phyloP scores from a whole-genome alignment of 2,888 invertebrate species.

The Yponomeuta evonymella region DNA sequence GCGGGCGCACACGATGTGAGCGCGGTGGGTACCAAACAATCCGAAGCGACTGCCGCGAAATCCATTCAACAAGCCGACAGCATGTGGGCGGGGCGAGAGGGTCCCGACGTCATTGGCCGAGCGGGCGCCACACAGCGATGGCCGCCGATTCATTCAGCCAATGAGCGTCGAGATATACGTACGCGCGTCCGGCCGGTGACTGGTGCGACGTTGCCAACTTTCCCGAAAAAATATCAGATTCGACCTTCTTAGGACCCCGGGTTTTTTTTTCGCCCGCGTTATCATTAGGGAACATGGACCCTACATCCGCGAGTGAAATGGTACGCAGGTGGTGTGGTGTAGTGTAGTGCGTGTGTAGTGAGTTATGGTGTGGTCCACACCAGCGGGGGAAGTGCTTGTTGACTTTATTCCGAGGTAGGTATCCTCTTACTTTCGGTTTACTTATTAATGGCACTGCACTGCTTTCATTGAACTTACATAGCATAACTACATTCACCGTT shows the following conservation, averaged over 20 bases:
- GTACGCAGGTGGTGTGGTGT: conserved; percentile 56
- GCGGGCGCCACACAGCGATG: conserved; percentile 56
- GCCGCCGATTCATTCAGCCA: conserved; percentile 72
- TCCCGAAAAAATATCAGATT: conserved; percentile 72
- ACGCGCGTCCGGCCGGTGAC: conserved; percentile 68
- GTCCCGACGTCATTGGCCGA: conserved; percentile 67
- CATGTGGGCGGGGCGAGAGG: conserved; percentile 74
- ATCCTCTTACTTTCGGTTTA: background rate
- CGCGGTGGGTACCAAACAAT: too few relatives aligned
- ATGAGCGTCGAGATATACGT: conserved; percentile 68
- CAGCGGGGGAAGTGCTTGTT: conserved; percentile 67
- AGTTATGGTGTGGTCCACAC: conserved; percentile 70
- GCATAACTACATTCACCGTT: too few relatives aligned
- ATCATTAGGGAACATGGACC: conserved; percentile 68
- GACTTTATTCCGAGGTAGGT: conserved; percentile 69
- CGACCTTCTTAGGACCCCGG: conserved; percentile 75
- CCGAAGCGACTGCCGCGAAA: conserved; percentile 59
- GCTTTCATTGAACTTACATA: background rate
- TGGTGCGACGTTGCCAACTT: conserved; percentile 72
- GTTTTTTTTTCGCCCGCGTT: conserved; percentile 73
- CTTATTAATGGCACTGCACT: background rate
- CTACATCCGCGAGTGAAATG: conserved; percentile 67
- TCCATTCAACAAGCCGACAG: conserved; percentile 66
- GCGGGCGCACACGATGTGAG: too few relatives aligned
- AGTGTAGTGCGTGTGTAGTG: conserved; percentile 58